phyloP scores from a whole-genome alignment of 2,113 vertebrate genomes.

The Benitochromis conjunctus region DNA sequence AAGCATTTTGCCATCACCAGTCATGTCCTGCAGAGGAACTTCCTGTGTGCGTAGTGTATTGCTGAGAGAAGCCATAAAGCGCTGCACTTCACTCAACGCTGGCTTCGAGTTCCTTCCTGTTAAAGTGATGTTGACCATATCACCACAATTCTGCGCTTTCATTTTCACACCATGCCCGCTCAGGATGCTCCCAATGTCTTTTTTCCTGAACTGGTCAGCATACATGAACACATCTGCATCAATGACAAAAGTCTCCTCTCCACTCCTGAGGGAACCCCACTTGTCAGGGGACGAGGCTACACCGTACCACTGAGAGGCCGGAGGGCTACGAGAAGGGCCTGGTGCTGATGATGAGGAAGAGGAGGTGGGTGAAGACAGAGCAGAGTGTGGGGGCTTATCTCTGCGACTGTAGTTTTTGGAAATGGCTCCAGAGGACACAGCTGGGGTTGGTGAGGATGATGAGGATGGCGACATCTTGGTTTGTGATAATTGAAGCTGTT shows the following conservation, averaged over 20 bases:
- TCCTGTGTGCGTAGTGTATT: slow-evolving; percentile 41
- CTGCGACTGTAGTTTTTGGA: background rate
- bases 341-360: accelerated
- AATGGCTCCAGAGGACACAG: background rate
- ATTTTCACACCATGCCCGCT: background rate
- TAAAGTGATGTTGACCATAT: slow-evolving; percentile 1
- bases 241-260: background rate
- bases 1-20: background rate
- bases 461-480: accelerated
- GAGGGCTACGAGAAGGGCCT: background rate
- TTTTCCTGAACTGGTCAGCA: background rate
- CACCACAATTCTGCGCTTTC: accelerated
- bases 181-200: background rate
- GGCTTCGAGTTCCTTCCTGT: background rate
- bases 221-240: slow-evolving; percentile 45
- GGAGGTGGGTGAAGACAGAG: background rate
- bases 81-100: background rate
- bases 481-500: background rate
- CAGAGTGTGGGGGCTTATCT: background rate
- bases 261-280: background rate
- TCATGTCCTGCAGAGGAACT: slow-evolving; percentile 14
- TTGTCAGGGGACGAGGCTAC: background rate
- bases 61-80: background rate
- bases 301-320: background rate
- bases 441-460: accelerated